phyloP scores from a whole-genome alignment of 2,113 vertebrate species.

The Pholis gunnellus region DNA sequence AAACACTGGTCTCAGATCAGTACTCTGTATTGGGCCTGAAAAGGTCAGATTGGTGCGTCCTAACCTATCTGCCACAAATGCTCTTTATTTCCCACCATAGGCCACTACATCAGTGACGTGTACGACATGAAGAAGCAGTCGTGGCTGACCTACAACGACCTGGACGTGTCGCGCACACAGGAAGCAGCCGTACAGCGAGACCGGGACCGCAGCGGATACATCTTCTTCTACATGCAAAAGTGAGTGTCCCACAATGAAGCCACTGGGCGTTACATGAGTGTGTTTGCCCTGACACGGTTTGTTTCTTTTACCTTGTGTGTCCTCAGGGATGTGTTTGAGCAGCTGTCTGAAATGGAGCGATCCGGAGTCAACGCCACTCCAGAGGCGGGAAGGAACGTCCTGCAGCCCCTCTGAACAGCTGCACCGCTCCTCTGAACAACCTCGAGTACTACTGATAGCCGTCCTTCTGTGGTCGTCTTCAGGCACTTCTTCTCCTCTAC shows the following conservation, averaged over 20 bases:
- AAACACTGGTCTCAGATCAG: no score
- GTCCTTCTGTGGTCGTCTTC: conserved; percentile 51
- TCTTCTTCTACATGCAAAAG: conserved; percentile 99
- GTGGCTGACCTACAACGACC: conserved; percentile 98
- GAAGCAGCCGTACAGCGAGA: conserved; percentile 92
- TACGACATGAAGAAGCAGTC: conserved; percentile 98
- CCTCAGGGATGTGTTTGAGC: conserved; percentile 94
- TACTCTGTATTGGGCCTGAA: no score
- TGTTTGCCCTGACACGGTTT: neutral
- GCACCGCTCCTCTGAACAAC: conserved; percentile 47
- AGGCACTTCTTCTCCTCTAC: conserved; percentile 53
- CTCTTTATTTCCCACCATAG: conserved; percentile 69
- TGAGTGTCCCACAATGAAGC: conserved; percentile 59
- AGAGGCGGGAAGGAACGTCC: conserved; percentile 80
- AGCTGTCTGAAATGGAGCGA: conserved; percentile 93
- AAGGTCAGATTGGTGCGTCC: no score
- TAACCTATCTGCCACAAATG: neutral
- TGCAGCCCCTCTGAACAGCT: conserved; percentile 85
- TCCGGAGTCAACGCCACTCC: conserved; percentile 62
- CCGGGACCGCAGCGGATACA: conserved; percentile 95
- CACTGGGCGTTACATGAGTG: neutral
- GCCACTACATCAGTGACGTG: conserved; percentile 98
- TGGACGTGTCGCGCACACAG: conserved; percentile 94
- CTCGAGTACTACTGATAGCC: conserved; percentile 76
- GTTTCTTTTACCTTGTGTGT: neutral